Base-by-base conservation (phyloP, 2,797 vertebrate genomes). In the Semaprochilodus insignis region DNA sequence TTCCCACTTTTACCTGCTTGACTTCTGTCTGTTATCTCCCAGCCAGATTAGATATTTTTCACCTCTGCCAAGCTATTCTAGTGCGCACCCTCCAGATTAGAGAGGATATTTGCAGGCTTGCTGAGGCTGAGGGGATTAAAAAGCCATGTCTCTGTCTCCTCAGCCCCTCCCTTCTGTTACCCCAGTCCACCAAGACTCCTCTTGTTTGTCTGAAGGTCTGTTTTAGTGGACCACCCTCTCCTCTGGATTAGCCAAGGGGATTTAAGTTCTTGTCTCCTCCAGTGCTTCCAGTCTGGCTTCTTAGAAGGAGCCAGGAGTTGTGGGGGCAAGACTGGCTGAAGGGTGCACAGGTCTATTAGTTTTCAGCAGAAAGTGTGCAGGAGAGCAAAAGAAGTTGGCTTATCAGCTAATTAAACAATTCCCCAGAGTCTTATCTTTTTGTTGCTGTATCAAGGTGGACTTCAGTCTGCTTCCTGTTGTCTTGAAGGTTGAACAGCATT, bases 401-500 rank as follows among this genome's bases (percentile, higher is more conserved):
- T 74, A 81, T 82, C 16, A 36, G 6, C 1, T 51, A 21, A 71
- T 77, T 40, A 72, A 76, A 77, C 52, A 75, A 59, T 3, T 10
- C 19, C 25, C 13, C 14, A 16, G 7, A 34, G 4, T 74, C 17
- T 44, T 59, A 17, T 67, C 6, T 23, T 63, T 51, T 55, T 23
- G 55, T 52, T 76, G 51, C 6, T 84, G 6, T 48, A 27, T 65
- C 78, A 80, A 27, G 16, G 65, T 81, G 27, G 60, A 51, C 76
- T 88, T 87, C 81, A 63, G 85, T 90, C 89, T 91, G 89, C 83
- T 91, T 48, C 81, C 84, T 88, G 77, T 74, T 65, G 80, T 86
- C 88, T 86, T 82, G 70, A 83, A 83, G 72, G 79, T 88, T 48
- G 85, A 85, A 83, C 2, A 36, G 19, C 87, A 54, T 89, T 85